phyloP scores from a whole-genome alignment of 92 coral and sea anemone species.

The Scolanthus callimorphus region DNA sequence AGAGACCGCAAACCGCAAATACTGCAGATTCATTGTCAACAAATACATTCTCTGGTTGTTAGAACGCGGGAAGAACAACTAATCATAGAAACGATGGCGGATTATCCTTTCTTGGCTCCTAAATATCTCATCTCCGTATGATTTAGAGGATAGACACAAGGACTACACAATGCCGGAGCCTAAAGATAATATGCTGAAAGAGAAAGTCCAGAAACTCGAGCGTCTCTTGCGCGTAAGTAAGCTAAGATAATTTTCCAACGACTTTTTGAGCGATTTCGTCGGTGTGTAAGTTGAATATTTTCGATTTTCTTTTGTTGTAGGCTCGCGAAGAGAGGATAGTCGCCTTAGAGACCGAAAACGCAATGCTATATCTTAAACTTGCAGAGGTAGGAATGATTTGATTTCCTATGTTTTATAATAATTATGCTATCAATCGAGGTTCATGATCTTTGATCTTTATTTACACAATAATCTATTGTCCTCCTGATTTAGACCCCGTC shows the following conservation, averaged over 20 bases:
- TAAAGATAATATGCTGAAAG: constrained; percentile 65
- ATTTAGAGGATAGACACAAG: not conserved
- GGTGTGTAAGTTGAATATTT: not conserved
- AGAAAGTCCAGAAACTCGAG: constrained; percentile 90
- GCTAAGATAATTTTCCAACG: not conserved
- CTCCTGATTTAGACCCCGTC: no score
- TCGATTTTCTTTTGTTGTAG: constrained; percentile 22
- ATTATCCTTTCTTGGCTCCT: not conserved
- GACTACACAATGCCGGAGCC: constrained; percentile 78
- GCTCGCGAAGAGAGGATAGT: constrained; percentile 98
- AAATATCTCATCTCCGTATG: not conserved
- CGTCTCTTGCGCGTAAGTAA: constrained; percentile 75
- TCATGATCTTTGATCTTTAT: not conserved
- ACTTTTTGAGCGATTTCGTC: constrained; percentile 2
- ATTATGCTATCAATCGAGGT: not conserved
- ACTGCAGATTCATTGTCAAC: constrained; percentile 45
- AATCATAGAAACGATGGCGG: constrained; percentile 1
- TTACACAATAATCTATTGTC: no score
- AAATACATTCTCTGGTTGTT: constrained; percentile 71
- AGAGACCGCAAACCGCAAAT: constrained; percentile 47
- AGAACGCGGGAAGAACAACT: constrained; percentile 39
- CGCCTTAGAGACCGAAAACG: constrained; percentile 97
- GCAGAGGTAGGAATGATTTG: constrained; percentile 74
- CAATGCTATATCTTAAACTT: constrained; percentile 95
- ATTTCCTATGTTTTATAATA: not conserved